Evolutionary conservation across 2,113 vertebrate species (phyloP).

Genomic region (Spea multiplicata): DNA sequence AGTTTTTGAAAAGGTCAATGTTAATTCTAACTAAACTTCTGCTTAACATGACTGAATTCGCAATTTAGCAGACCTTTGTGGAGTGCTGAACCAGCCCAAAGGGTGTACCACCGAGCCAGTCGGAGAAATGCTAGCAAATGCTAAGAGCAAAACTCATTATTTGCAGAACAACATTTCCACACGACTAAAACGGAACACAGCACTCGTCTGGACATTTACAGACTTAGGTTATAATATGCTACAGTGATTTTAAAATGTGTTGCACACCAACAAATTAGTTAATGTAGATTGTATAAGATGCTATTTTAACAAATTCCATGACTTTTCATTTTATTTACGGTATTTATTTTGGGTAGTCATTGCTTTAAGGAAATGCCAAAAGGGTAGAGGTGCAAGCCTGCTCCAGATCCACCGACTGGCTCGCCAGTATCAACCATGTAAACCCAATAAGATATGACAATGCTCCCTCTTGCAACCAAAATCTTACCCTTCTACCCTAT

Average conservation of each 20-base stretch:
- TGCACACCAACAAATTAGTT: neutral
- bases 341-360: too few relatives aligned
- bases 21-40: constrained; percentile 42
- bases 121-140: constrained; percentile 39
- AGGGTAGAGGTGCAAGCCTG: too few relatives aligned
- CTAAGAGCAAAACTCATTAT: constrained; percentile 43
- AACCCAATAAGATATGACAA: too few relatives aligned
- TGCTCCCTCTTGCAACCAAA: too few relatives aligned
- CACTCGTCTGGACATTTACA: constrained; percentile 30
- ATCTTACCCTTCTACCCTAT: too few relatives aligned
- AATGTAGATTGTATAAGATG: neutral
- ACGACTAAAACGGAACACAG: constrained; percentile 20
- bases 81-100: constrained; percentile 25
- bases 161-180: constrained; percentile 21
- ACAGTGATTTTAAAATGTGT: too few relatives aligned
- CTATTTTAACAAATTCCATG: too few relatives aligned
- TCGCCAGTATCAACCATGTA: too few relatives aligned
- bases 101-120: constrained; percentile 34
- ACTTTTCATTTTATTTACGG: too few relatives aligned
- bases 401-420: too few relatives aligned
- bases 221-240: neutral
- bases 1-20: constrained; percentile 42
- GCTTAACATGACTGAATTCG: constrained; percentile 42
- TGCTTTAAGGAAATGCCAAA: too few relatives aligned
- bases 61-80: constrained; percentile 44